Base-by-base conservation (phyloP, 1,140 invertebrate genomes). In the Conopomorpha cramerella region DNA sequence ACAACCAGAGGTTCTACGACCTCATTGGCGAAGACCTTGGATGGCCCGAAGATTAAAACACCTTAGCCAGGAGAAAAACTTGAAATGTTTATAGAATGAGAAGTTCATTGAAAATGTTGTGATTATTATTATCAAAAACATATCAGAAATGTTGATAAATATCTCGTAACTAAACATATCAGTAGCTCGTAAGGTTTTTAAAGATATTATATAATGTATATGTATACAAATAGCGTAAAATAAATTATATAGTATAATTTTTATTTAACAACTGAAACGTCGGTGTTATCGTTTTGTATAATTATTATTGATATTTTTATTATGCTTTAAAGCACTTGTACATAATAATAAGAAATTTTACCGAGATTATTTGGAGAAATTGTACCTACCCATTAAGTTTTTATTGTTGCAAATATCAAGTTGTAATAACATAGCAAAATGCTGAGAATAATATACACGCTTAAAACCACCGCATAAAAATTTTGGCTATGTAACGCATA, bases 1-100 rank as follows among this genome's bases (percentile, higher is more conserved):
- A 96, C 77, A 99, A 99, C 80, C 88, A 93, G 58, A 87, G 90
- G 54, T 96, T 99, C 63, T 98, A 96, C 64, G 91, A 95, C 45
- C 85, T 98, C 57, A 87, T 96, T 8, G 92, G 93, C 6, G 88
- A 92, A 64, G 89, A 96, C 73, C 86, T 98, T 31, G 91, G 91
- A 13, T 96, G 93, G 94, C 90, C 90, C 11, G 88, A 90, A 55
- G 86, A 89, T 61, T 89, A 83, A 50, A 29, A 16, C 16, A 10
- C 25, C 16, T 11, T 15, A 14, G 11, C n/a, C 29, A 7, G 16
- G 17, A 2, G 7, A 11, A 26, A 23, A 31, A 23, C 33, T 17
- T 16, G 16, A 30, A 30, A 36, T 34, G 43, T 31, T 44, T 36
- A 35, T 26, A 12, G 19, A 28, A 42, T 23, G 19, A 4, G 19